Evolutionary conservation across 2,797 vertebrate genomes (phyloP).

Genomic region (Tragopan temminckii): DNA sequence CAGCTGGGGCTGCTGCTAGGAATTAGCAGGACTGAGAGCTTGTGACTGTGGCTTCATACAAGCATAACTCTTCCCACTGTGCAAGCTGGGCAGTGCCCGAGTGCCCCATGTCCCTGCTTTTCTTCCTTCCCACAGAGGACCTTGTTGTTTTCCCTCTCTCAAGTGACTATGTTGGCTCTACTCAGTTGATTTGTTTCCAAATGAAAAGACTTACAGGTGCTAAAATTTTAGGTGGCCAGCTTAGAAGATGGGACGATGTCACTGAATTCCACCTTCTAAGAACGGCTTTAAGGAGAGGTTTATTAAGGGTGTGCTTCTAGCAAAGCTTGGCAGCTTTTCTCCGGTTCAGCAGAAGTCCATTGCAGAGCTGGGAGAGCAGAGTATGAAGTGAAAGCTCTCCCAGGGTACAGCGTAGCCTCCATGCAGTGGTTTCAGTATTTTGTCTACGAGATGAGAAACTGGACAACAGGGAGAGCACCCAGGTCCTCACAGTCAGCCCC

Average conservation of each 20-base stretch:
- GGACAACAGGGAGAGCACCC: not conserved
- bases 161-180: rapidly evolving
- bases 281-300: not conserved
- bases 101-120: not conserved
- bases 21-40: not conserved
- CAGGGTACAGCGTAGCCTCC: not conserved
- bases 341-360: not conserved
- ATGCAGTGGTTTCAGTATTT: not conserved
- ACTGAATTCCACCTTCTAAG: not conserved
- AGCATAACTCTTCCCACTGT: not conserved
- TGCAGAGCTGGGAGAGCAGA: not conserved
- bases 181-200: not conserved
- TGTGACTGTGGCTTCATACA: not conserved
- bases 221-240: not conserved
- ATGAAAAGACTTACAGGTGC: not conserved
- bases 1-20: not conserved
- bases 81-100: not conserved
- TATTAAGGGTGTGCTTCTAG: not conserved
- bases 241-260: not conserved
- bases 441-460: not conserved
- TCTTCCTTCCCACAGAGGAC: not conserved
- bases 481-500: not conserved
- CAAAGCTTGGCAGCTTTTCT: not conserved
- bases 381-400: not conserved
- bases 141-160: not conserved